Percentiles rank a stretch among this genome's conserved stretches.
Evolutionary conservation across 2,888 invertebrate species (phyloP).

Genomic region (Salticus scenicus): DNA sequence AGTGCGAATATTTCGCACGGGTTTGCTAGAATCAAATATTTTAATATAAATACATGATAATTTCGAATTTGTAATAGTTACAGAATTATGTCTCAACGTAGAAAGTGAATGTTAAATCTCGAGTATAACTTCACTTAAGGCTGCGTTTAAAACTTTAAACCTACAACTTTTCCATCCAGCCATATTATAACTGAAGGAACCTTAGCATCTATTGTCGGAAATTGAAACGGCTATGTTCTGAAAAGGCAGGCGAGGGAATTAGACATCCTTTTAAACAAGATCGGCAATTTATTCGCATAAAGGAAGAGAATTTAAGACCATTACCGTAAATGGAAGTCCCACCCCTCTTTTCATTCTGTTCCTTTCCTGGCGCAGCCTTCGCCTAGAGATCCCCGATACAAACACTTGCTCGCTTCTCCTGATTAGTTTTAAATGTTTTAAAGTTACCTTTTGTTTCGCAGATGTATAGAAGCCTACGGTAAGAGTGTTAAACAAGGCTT

Average conservation of each 20-base stretch:
- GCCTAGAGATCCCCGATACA: conserved; percentile 40
- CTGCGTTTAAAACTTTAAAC: too few species aligned
- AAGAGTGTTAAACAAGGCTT: too few species aligned
- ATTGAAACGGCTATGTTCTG: conserved; percentile 46
- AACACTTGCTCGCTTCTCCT: conserved; percentile 44
- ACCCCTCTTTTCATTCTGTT: conserved; percentile 52
- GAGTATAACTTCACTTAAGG: too few species aligned
- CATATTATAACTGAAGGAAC: conserved; percentile 37
- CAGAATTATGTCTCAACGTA: too few species aligned
- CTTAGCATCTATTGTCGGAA: conserved; percentile 52
- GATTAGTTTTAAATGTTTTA: conserved; percentile 69
- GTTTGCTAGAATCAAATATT: too few species aligned
- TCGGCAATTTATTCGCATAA: conserved; percentile 65
- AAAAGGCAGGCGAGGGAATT: conserved; percentile 41
- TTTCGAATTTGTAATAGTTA: too few species aligned
- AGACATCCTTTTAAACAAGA: conserved; percentile 67
- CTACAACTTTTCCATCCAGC: too few species aligned
- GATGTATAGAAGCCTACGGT: conserved; percentile 4
- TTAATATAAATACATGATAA: too few species aligned
- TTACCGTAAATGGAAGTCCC: conserved; percentile 55
- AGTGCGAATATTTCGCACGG: too few species aligned
- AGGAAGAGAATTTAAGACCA: conserved; percentile 60
- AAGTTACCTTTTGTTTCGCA: conserved; percentile 66
- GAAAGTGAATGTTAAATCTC: too few species aligned
- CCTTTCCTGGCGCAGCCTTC: conserved; percentile 31